These are phyloP conservation scores for Leptinotarsa rubiginosa DNA, from an alignment of 2,888 invertebrate genomes.

Conservation along the genomic window DNA sequence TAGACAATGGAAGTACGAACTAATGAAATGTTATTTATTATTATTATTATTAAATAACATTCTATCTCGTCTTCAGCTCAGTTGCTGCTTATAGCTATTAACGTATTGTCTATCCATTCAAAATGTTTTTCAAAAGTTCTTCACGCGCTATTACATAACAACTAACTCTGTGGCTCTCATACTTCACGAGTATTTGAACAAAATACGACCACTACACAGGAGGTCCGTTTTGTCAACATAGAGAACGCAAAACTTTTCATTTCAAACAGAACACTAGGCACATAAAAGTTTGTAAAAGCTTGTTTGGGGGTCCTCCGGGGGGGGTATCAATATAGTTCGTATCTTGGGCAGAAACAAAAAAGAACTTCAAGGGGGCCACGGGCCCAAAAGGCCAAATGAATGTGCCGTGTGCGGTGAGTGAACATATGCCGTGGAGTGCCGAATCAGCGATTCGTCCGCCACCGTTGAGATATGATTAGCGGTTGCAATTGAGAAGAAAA, in stretches of 20 bases:
- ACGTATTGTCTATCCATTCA: conserved; percentile 39
- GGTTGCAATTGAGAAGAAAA: conserved; percentile 24
- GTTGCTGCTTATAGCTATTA: background rate
- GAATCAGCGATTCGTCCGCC: conserved; percentile 47
- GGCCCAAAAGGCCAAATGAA: conserved; percentile 56
- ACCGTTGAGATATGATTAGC: conserved; percentile 38
- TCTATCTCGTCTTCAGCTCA: background rate
- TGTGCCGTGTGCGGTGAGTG: conserved; percentile 49
- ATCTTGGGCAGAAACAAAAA: conserved; percentile 43
- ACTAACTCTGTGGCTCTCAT: conserved; percentile 55
- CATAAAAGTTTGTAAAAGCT: conserved; percentile 50
- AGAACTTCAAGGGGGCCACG: conserved; percentile 52
- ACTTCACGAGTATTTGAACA: conserved; percentile 52
- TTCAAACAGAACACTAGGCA: conserved; percentile 58
- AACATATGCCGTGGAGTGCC: conserved; percentile 49
- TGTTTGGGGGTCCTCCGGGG: conserved; percentile 56
- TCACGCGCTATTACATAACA: conserved; percentile 57
- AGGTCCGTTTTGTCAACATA: conserved; percentile 56
- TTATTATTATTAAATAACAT: background rate
- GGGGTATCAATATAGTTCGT: conserved; percentile 48
- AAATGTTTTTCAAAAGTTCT: conserved; percentile 43
- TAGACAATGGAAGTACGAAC: too few relatives aligned
- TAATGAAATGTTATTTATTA: too few relatives aligned
- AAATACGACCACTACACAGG: conserved; percentile 47
- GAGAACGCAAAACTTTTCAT: conserved; percentile 54